Evolutionary conservation across 2,888 invertebrate species (phyloP).

Genomic region (Trichogramma evanescens): DNA sequence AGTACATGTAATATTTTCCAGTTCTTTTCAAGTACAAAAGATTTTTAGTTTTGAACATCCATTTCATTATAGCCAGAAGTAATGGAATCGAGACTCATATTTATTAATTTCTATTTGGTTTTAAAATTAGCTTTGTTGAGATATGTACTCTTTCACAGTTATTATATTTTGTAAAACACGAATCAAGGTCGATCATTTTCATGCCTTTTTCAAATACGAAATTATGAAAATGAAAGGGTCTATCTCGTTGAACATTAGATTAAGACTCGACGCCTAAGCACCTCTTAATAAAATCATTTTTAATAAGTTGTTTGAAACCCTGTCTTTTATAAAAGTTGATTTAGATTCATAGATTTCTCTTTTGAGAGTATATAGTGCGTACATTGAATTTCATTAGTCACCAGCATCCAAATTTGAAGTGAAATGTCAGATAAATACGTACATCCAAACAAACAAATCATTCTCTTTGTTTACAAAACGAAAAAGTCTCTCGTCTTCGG

Average conservation of each 20-base stretch:
- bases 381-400: constrained; percentile 36
- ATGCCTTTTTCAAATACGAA: too few relatives aligned
- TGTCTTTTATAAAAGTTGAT: constrained; percentile 34
- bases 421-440: constrained; percentile 27
- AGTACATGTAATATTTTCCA: too few relatives aligned
- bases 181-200: too few relatives aligned
- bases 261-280: constrained; percentile 7
- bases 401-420: constrained; percentile 39
- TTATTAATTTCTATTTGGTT: too few relatives aligned
- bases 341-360: constrained; percentile 37
- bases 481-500: constrained; percentile 14
- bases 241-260: constrained; percentile 15
- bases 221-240: too few relatives aligned
- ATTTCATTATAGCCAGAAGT: too few relatives aligned
- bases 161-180: too few relatives aligned
- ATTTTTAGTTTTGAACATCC: too few relatives aligned
- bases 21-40: too few relatives aligned
- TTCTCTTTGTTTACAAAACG: constrained; percentile 12
- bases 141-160: too few relatives aligned
- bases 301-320: constrained; percentile 27
- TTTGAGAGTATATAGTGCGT: constrained; percentile 29
- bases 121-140: constrained; percentile 23
- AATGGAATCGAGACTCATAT: too few relatives aligned
- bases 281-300: constrained; percentile 5
- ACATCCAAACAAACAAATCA: constrained; percentile 3